Conservation (phyloP, 2,113 vertebrate genomes). For the Casuarius casuarius region DNA sequence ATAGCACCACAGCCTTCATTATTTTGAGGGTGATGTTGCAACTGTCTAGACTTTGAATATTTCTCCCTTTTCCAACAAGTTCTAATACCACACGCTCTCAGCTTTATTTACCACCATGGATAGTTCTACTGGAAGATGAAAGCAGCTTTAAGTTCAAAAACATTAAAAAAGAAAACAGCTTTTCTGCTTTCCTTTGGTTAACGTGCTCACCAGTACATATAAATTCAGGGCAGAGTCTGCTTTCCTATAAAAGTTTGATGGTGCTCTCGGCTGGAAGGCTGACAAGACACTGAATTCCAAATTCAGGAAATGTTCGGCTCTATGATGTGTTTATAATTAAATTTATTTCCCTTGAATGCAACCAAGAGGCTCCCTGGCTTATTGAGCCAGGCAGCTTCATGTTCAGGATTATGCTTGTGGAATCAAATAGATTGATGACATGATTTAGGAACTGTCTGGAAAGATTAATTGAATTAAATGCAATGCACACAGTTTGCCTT, state of each 20-base stretch:
- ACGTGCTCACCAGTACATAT: neutral
- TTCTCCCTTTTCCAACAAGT: neutral
- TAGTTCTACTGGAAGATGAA: neutral
- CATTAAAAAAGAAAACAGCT: rapidly evolving
- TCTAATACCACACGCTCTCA: neutral
- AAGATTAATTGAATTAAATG: constrained; percentile 42
- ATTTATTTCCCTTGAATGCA: constrained; percentile 66
- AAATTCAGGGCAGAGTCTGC: constrained; percentile 10
- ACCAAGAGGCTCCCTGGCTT: neutral
- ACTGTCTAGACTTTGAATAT: neutral
- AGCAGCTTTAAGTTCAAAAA: neutral
- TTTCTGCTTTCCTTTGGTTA: neutral
- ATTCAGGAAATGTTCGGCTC: constrained; percentile 55
- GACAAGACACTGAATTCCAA: constrained; percentile 52
- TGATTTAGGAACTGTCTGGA: constrained; percentile 13
- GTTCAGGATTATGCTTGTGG: neutral
- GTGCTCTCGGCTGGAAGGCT: constrained; percentile 46
- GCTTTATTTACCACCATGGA: neutral
- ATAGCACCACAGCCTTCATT: neutral
- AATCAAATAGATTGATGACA: constrained; percentile 13
- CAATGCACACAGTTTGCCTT: neutral
- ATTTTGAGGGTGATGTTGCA: neutral
- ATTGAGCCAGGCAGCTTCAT: neutral
- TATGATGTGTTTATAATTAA: constrained; percentile 66
- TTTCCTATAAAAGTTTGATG: constrained; percentile 46